A percentile compares a stretch with the other conserved stretches of the same genome.
Evolutionary conservation across 2,888 invertebrate genomes (phyloP).

Genomic region (Acrobasis consociella): DNA sequence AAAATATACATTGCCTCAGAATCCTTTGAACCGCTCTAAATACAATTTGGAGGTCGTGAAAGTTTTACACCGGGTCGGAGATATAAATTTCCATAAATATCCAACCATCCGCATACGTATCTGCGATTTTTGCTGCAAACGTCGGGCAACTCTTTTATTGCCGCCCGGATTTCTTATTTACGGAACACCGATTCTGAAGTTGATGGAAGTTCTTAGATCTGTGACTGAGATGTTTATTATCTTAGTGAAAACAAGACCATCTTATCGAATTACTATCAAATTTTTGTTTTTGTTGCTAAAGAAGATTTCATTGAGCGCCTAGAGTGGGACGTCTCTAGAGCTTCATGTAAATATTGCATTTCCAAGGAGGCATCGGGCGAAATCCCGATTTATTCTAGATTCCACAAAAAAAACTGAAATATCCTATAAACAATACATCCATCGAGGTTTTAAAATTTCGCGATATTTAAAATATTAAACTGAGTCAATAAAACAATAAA

Average conservation of each 20-base stretch:
- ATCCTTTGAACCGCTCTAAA: slow-evolving; percentile 43
- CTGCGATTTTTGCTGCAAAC: slow-evolving; percentile 42
- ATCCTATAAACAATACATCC: too few relatives aligned
- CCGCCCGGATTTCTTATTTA: slow-evolving; percentile 34
- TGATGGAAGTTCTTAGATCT: not conserved
- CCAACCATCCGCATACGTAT: slow-evolving; percentile 51
- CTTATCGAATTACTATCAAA: too few relatives aligned
- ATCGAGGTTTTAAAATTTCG: too few relatives aligned
- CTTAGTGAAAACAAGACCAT: not conserved
- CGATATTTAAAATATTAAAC: too few relatives aligned
- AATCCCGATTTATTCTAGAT: too few relatives aligned
- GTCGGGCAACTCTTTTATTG: slow-evolving; percentile 38
- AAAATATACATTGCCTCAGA: slow-evolving; percentile 22
- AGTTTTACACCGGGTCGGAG: slow-evolving; percentile 57
- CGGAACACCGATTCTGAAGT: slow-evolving; percentile 6
- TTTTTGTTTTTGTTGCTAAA: too few relatives aligned
- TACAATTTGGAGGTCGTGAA: slow-evolving; percentile 55
- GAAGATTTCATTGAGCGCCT: too few relatives aligned
- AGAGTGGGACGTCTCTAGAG: too few relatives aligned
- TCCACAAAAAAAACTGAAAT: too few relatives aligned
- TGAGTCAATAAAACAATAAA: too few relatives aligned
- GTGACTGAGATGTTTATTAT: not conserved
- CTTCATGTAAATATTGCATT: too few relatives aligned
- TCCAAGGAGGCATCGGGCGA: too few relatives aligned
- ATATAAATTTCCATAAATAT: slow-evolving; percentile 67